Percentiles rank a stretch among this genome's conserved stretches.
Conservation (phyloP, 2,797 vertebrate genomes). For the Hippoglossus hippoglossus region DNA sequence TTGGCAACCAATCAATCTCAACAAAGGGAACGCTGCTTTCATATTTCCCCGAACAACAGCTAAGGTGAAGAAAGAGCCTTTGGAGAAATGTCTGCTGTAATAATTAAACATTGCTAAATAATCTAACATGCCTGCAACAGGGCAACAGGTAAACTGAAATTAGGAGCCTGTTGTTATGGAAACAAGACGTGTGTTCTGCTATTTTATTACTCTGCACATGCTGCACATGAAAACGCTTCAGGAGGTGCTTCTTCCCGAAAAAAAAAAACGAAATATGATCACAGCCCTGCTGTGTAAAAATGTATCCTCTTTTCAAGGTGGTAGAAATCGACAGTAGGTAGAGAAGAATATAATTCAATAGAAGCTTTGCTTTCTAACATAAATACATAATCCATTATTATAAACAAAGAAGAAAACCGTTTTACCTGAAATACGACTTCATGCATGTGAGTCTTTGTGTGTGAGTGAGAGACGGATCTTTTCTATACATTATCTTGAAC, state of each 20-base stretch:
- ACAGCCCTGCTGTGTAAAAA: constrained; percentile 6
- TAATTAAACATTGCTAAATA: constrained; percentile 41
- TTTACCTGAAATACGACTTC: not conserved
- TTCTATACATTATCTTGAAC: constrained; percentile 9
- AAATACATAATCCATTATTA: constrained; percentile 1
- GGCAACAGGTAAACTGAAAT: constrained; percentile 45
- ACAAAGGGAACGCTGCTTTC: constrained; percentile 16
- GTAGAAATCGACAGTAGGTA: not conserved
- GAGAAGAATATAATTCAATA: not conserved
- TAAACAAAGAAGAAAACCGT: constrained; percentile 8
- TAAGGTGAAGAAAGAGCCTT: not conserved
- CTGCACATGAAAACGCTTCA: constrained; percentile 21
- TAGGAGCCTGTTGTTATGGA: constrained; percentile 54
- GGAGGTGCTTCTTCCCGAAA: not conserved
- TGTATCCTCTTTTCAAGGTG: not conserved
- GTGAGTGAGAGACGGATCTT: not conserved
- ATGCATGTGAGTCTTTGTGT: not conserved
- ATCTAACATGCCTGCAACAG: constrained; percentile 34
- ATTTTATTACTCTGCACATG: constrained; percentile 31
- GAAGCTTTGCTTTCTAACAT: not conserved
- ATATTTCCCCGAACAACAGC: constrained; percentile 19
- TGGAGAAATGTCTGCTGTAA: constrained; percentile 24
- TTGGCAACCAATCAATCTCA: constrained; percentile 15
- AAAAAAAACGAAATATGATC: constrained; percentile 14
- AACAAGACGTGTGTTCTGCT: constrained; percentile 41